phyloP scores from a whole-genome alignment of 53 echinoderm and acorn worm genomes.

The Zoroaster sp. region DNA sequence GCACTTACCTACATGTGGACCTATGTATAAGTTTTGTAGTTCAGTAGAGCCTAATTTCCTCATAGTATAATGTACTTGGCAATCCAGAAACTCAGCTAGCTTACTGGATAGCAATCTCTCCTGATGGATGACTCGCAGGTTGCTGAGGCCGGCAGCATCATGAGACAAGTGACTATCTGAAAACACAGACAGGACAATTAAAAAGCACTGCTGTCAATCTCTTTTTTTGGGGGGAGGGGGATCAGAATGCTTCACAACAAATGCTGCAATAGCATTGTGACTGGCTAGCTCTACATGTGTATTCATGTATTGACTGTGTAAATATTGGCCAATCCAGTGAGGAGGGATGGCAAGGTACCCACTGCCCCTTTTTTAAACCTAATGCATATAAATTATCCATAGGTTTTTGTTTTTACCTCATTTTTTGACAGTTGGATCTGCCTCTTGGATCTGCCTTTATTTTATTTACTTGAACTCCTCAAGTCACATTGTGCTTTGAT shows the following conservation, averaged over 20 bases:
- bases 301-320: background rate
- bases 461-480: background rate
- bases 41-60: conserved; percentile 74
- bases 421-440: too few relatives aligned
- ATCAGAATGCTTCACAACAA: background rate
- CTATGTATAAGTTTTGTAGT: conserved; percentile 73
- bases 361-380: too few relatives aligned
- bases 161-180: background rate
- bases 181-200: background rate
- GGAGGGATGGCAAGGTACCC: too few relatives aligned
- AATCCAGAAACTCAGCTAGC: conserved; percentile 87
- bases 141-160: background rate
- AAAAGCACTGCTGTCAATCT: background rate
- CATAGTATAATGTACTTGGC: conserved; percentile 91
- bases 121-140: conserved; percentile 67
- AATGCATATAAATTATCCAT: too few relatives aligned
- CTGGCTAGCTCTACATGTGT: background rate
- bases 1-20: too few relatives aligned
- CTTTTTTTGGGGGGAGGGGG: background rate
- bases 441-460: too few relatives aligned
- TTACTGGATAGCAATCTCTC: conserved; percentile 83
- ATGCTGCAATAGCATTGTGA: background rate
- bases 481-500: background rate
- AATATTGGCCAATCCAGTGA: too few relatives aligned
- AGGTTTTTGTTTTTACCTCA: too few relatives aligned